Conservation (phyloP, 2,113 vertebrate species). For the Sakesphorus luctuosus region DNA sequence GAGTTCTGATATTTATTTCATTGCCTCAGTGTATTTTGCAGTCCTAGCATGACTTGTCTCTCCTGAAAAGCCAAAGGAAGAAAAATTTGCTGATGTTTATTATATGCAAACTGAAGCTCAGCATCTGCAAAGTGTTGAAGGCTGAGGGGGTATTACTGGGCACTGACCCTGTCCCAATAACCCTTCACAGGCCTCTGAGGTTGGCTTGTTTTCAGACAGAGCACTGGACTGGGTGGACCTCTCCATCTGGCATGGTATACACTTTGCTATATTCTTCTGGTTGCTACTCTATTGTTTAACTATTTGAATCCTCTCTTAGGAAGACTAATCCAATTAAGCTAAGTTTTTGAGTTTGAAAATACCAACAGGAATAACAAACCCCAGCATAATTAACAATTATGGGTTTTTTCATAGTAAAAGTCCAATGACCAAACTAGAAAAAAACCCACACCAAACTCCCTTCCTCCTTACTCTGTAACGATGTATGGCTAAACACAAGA, state of each 20-base stretch:
- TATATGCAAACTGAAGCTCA: background rate
- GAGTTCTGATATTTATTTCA: conserved; percentile 39
- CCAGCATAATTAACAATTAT: background rate
- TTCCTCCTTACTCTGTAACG: background rate
- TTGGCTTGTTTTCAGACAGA: background rate
- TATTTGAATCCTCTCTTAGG: background rate
- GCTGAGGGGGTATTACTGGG: background rate
- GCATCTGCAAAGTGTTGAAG: background rate
- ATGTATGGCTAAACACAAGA: background rate
- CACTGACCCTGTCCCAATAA: background rate
- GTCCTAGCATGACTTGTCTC: background rate
- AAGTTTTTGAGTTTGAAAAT: background rate
- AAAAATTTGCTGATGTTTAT: background rate
- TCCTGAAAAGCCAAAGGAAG: background rate
- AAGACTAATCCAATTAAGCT: background rate
- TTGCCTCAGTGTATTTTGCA: conserved; percentile 41
- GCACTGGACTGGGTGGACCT: background rate
- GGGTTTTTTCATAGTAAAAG: background rate
- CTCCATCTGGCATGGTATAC: background rate
- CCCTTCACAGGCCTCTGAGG: background rate
- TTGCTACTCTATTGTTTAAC: background rate
- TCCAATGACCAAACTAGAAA: background rate
- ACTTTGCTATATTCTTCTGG: background rate
- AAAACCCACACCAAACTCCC: rapidly evolving
- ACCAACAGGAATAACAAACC: background rate